phyloP scores from a whole-genome alignment of 2,888 invertebrate genomes.

The Ophion ellenae region DNA sequence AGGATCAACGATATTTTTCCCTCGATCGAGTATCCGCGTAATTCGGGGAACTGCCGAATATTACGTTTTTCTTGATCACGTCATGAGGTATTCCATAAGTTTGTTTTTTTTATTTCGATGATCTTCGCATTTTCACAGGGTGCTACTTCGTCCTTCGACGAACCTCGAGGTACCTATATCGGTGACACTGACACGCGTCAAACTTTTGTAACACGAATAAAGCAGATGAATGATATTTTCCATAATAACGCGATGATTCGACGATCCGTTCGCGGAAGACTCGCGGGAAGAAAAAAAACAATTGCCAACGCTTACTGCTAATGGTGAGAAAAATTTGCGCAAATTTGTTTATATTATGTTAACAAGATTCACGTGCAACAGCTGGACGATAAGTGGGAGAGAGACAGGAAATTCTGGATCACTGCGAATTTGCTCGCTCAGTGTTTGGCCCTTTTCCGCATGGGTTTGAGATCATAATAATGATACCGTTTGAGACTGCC shows the following conservation, averaged over 20 bases:
- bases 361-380: too few species aligned
- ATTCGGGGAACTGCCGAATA: conserved; percentile 14
- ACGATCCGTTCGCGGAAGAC: neutral
- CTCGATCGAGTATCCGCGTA: conserved; percentile 37
- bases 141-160: conserved; percentile 27
- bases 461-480: too few species aligned
- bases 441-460: too few species aligned
- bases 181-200: conserved; percentile 7
- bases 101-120: conserved; percentile 1
- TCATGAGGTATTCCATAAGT: conserved; percentile 9
- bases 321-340: too few species aligned
- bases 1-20: conserved; percentile 86
- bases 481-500: too few species aligned
- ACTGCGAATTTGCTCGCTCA: too few species aligned
- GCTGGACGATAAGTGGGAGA: too few species aligned
- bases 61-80: conserved; percentile 1
- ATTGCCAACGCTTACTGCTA: too few species aligned
- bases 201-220: conserved; percentile 55
- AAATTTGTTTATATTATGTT: too few species aligned
- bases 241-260: conserved; percentile 32
- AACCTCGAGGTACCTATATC: conserved; percentile 8
- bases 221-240: conserved; percentile 59
- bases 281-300: too few species aligned
- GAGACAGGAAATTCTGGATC: too few species aligned
- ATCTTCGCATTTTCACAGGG: conserved; percentile 25